Percentiles rank a stretch among this genome's conserved stretches.
phyloP scores from a whole-genome alignment of 2,888 invertebrate species.

The Nemurella pictetii region DNA sequence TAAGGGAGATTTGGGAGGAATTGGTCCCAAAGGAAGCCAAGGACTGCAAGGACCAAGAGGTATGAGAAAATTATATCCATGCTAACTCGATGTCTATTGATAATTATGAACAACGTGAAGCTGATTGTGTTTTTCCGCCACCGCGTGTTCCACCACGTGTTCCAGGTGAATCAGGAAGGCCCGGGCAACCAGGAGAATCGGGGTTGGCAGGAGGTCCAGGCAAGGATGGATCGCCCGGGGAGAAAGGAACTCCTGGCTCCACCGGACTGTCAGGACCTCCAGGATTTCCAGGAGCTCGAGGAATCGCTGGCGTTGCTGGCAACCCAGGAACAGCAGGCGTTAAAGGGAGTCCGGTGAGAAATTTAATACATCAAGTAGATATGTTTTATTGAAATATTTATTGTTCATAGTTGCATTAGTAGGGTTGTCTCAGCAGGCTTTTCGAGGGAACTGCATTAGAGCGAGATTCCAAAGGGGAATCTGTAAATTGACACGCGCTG shows the following conservation, averaged over 20 bases:
- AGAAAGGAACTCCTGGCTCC: conserved; percentile 76
- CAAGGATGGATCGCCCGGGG: conserved; percentile 77
- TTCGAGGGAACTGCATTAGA: neutral
- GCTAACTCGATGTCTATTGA: neutral
- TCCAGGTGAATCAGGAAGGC: conserved; percentile 73
- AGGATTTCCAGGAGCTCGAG: conserved; percentile 81
- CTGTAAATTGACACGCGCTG: neutral
- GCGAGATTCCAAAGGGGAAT: neutral
- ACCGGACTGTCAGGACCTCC: conserved; percentile 73
- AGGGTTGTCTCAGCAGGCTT: neutral
- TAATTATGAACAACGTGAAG: neutral
- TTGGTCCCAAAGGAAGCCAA: conserved; percentile 78
- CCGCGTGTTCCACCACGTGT: too few species aligned
- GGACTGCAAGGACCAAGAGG: conserved; percentile 80
- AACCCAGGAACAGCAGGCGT: conserved; percentile 72
- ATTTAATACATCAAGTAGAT: too few species aligned
- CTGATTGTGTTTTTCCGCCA: neutral
- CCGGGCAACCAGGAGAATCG: conserved; percentile 75
- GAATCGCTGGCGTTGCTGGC: conserved; percentile 74
- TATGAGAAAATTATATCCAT: conserved; percentile 42
- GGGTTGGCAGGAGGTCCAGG: conserved; percentile 77
- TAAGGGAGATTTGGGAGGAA: conserved; percentile 76
- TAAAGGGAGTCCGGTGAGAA: conserved; percentile 72
- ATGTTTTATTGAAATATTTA: conserved; percentile 7
- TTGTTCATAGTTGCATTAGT: conserved; percentile 1